Conservation (phyloP, 2,797 vertebrate species). For the Enteromius unitaeniatus region DNA sequence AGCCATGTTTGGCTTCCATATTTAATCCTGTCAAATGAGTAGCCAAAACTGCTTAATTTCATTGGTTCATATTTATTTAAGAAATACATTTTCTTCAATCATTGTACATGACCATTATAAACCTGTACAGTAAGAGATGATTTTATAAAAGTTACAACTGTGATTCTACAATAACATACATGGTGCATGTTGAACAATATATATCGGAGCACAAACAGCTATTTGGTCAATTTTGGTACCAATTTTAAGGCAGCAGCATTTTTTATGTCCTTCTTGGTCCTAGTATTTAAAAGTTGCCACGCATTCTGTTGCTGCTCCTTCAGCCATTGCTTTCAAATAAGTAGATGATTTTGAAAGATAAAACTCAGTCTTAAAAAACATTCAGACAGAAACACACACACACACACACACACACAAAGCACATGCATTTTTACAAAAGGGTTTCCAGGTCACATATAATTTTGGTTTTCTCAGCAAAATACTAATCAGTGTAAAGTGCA, state of each 20-base stretch:
- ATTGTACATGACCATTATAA: constrained; percentile 49
- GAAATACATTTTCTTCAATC: constrained; percentile 30
- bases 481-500: constrained; percentile 7
- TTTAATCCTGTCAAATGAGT: neutral
- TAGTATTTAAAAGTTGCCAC: neutral
- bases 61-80: constrained; percentile 63
- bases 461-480: constrained; percentile 12
- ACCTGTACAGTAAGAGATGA: constrained; percentile 61
- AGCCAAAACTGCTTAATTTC: constrained; percentile 57
- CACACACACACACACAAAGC: constrained; percentile 34
- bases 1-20: neutral
- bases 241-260: neutral
- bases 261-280: constrained; percentile 4
- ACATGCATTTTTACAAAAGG: neutral
- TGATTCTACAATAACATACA: constrained; percentile 29
- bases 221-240: neutral
- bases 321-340: neutral
- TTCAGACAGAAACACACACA: neutral
- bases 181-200: neutral
- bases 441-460: neutral
- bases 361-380: neutral
- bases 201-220: neutral
- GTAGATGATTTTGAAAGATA: neutral
- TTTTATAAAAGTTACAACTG: constrained; percentile 69
- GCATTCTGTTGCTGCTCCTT: neutral